These are phyloP conservation scores for Tachysurus fulvidraco DNA, from an alignment of 2,113 vertebrate species.

Conservation along the genomic window DNA sequence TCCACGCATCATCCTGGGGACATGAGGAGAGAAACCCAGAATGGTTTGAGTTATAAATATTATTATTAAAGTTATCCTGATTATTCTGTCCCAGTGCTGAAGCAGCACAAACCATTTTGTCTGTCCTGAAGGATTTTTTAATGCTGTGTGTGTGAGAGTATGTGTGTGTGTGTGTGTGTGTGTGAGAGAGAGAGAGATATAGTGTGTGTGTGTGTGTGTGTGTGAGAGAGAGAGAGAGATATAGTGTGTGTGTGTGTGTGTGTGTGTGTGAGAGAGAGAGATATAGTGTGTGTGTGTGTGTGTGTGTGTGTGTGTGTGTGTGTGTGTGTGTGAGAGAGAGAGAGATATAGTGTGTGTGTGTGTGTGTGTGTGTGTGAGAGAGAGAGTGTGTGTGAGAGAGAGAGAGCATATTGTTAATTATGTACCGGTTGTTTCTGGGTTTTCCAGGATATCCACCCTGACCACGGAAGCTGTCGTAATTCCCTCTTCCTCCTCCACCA, in stretches of 20 bases:
- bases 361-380: too few relatives aligned
- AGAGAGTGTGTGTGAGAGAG: neutral
- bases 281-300: too few relatives aligned
- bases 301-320: neutral
- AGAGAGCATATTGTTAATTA: neutral
- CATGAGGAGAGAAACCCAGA: neutral
- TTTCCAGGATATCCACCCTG: constrained; percentile 86
- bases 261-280: too few relatives aligned
- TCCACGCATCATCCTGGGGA: constrained; percentile 84
- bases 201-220: too few relatives aligned
- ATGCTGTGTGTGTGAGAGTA: neutral
- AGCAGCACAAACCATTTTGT: neutral
- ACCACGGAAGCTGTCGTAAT: constrained; percentile 87
- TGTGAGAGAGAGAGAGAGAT: neutral
- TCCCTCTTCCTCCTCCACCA: constrained; percentile 81
- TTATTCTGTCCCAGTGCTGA: too few relatives aligned
- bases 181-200: too few relatives aligned
- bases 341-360: too few relatives aligned
- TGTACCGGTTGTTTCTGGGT: constrained; percentile 87
- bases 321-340: too few relatives aligned
- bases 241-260: too few relatives aligned
- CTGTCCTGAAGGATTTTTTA: neutral
- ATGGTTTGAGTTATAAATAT: too few relatives aligned
- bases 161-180: neutral
- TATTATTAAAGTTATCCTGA: too few relatives aligned